Evolutionary conservation across 1,140 invertebrate genomes (phyloP), one percentile per base, ranked within the genome.

Genomic region (Chironomus tepperi): DNA sequence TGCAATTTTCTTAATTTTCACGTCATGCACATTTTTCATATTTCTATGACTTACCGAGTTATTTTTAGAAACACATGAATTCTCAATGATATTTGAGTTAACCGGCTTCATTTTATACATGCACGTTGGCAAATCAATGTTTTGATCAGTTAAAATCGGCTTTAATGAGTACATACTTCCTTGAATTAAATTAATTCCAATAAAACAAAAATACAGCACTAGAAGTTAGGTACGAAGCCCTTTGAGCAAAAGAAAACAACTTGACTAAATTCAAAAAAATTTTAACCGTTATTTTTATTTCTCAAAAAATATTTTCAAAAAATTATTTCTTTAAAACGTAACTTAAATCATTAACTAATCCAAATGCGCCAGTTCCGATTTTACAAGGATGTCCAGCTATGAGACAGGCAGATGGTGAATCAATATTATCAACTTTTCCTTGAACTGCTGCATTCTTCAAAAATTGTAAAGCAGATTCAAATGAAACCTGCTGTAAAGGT

Each of bases 401-500:
- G 3, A 99, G 79, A 76, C 94, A 89, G 80, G 95, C 90, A 0
- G 96, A 97, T 0, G 97, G 95, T 67, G 94, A 96, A 65, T 86
- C 84, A 21, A 99, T 84, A 76, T 87, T 84, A 83, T 99, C 97
- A 57, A 82, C 77, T 77, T 88, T 86, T 34, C 87, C 89, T 89
- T 78, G 77, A 77, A 96, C 81, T 10, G 91, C 88, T 0, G 98
- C 92, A 75, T 88, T 89, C 78, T 92, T 91, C 73, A 99, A 85
- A 80, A 98, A 98, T 77, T 87, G 87, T 21, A 95, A 84, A 0
- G 95, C 93, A 0, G 95, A 95, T 84, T 99, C 98, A 79, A 98
- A 99, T 2, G 93, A 97, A 93, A 99, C 99, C 84, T 98, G 96
- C 81, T 99, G 98, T 2, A 99, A 83, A 0, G 96, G 94, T 3